Base-by-base conservation (phyloP, 2,113 vertebrate genomes). In the Carettochelys insculpta region DNA sequence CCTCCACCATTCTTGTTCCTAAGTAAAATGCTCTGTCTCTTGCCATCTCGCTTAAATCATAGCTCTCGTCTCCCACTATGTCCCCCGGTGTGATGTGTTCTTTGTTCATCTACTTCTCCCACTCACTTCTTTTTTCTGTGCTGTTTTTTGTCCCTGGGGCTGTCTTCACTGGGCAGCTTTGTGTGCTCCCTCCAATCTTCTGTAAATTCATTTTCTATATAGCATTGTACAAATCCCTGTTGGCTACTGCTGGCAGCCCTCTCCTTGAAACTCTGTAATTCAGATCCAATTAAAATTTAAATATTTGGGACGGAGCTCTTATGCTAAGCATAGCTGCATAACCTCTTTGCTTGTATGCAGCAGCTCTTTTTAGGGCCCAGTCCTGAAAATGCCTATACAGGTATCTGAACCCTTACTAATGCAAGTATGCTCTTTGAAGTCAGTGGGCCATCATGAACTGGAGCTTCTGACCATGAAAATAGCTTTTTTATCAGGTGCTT, bases 391-490 rank as follows among this genome's bases (percentile, higher is more conserved):
- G 41, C 41, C 27, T 45, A 41, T 11, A 43, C 12, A 8, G 25
- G 11, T 73, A 25, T 45, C 41, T 27, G 22, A 73, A 25, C 3
- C 41, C 71, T 73, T 24, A 24, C 41, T 73, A 14, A 43, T 43
- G 25, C n/a, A 31, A 80, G 53, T 24, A 27, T 20, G 43, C 77
- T 85, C 87, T 17, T 9, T 85, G 52, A 13, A 75, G 73, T 81
- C 61, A 47, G 0, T 56, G 45, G 11, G 0, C 0, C 52, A 41
- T 43, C 41, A 9, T 51, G 48, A n/a, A 24, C 5, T 89, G 82
- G 19, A n/a, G 7, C 16, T 86, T 83, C 75, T 77, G 47, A n/a
- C 27, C n/a, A 1, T 51, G 43, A 89, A 16, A 34, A 83, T n/a
- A 85, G 20, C 1, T 83, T 17, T 34, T 82, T 10, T n/a, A 73